Base-by-base conservation (phyloP, 2,113 vertebrate genomes). In the Gallinago media region DNA sequence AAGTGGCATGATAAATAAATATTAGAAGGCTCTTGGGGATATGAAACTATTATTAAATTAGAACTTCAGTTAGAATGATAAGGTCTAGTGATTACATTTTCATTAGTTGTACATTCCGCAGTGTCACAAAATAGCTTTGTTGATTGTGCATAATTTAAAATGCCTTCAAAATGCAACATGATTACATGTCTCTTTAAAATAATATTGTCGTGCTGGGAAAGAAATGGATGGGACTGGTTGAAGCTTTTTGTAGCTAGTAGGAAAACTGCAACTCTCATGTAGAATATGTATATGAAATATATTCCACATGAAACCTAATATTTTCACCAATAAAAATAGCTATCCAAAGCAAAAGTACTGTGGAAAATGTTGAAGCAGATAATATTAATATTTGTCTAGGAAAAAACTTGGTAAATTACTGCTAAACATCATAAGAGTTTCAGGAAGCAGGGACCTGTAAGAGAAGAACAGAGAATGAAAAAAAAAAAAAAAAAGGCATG, bases 1-100 rank as follows among this genome's bases (percentile, higher is more conserved):
- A 98, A 96, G 70, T 95, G 38, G 42, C 93, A 76, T 77, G 94
- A 93, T 79, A 96, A 94, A 94, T 91, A 96, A 93, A 89, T 77
- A 27, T 89, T 92, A 93, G 68, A 95, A 97, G 56, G 66, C 85
- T 85, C 61, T 54, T 76, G 72, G 72, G 95, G 21, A 88, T 96
- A 95, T 23, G 49, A 76, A 95, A 86, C 40, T 92, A 96, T 91
- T 97, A 98, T 96, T 97, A 97, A 97, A 98, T 97, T 97, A 98
- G 36, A 96, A 95, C 72, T 70, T 97, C 93, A 89, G 90, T 88
- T 96, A 92, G 95, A 98, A 96, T 88, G 22, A 58, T 94, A 96
- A 96, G 77, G 90, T 94, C 67, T 78, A 81, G 29, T 96, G 95
- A 97, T 97, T 96, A 93, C 11, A 82, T 75, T 94, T 93, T 97